Evolutionary conservation across 2,888 invertebrate genomes (phyloP), one percentile per base, ranked within the genome.

Genomic region (Diadegma fenestrale): DNA sequence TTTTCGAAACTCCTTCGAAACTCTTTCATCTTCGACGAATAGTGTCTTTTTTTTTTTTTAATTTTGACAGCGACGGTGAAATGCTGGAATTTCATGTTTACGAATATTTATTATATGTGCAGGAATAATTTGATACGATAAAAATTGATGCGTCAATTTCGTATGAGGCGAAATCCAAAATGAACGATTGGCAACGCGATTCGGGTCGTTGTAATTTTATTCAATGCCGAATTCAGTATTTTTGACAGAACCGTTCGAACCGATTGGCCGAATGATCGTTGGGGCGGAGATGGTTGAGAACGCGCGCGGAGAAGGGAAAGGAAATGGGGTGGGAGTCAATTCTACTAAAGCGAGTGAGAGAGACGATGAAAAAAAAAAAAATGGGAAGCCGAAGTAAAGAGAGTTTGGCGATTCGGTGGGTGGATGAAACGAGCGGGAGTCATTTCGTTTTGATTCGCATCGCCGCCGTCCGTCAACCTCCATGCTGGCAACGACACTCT

Each of bases 361-460:
- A 12, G 66, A 43, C 1, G 7, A 33, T 4, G 30, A 71, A 8
- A 33, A n/a, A 54, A n/a, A 45, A 41, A 26, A 48, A 45, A 64
- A 77, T 45, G 41, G 71, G 58, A 72, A 41, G 48, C 45, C 37
- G 22, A 61, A 37, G 61, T 43, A 63, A 58, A 76, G 51, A 76
- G 61, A 72, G 12, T 68, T 75, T 41, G 66, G 81, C 26, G 79
- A 64, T 76, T 85, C 71, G 73, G 71, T 85, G 72, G 86, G 68
- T 73, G 80, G 85, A 87, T 83, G 82, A 85, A 85, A 85, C 82
- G 86, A 82, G 80, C 85, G 82, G 84, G 82, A 85, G 86, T 82
- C 86, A 87, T 89, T 87, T 86, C 82, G 86, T 86, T 88, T 88
- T 88, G 88, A 89, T 88, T 89, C 86, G 89, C 87, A 88, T 90